Evolutionary conservation across 2,113 vertebrate species (phyloP).

Genomic region (Sorex araneus): DNA sequence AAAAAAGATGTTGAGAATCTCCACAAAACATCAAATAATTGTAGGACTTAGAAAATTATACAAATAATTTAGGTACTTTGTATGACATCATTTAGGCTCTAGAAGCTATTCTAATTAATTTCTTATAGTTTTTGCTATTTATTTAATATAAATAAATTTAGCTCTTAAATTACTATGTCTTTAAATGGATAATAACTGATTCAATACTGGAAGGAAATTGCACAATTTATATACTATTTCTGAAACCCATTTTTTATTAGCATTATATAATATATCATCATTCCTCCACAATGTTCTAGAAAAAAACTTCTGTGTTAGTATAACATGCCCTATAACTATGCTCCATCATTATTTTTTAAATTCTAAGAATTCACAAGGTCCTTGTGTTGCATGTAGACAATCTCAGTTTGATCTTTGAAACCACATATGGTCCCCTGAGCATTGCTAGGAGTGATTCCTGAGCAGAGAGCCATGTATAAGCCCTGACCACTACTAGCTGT

Average conservation of each 20-base stretch:
- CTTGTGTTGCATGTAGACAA: no score
- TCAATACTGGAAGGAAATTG: not conserved
- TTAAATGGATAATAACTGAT: not conserved
- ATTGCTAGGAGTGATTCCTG: no score
- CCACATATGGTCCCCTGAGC: no score
- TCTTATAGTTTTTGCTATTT: constrained; percentile 14
- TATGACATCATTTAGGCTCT: not conserved
- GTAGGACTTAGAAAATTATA: constrained; percentile 21
- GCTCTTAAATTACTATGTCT: not conserved
- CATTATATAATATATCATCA: not conserved
- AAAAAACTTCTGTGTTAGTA: not conserved
- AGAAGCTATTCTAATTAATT: constrained; percentile 58
- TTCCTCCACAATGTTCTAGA: constrained; percentile 33
- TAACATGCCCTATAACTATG: no score
- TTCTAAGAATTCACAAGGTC: not conserved
- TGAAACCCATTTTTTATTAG: constrained; percentile 28
- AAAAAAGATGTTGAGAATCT: constrained; percentile 43
- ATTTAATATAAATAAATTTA: constrained; percentile 14
- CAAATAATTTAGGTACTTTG: not conserved
- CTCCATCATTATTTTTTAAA: not conserved
- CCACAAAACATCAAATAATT: constrained; percentile 27
- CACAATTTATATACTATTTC: not conserved
- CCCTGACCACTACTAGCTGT: no score
- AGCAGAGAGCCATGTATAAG: no score
- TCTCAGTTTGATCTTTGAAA: no score